Conservation (phyloP, 2,888 invertebrate species). For the Xestia ashworthii region DNA sequence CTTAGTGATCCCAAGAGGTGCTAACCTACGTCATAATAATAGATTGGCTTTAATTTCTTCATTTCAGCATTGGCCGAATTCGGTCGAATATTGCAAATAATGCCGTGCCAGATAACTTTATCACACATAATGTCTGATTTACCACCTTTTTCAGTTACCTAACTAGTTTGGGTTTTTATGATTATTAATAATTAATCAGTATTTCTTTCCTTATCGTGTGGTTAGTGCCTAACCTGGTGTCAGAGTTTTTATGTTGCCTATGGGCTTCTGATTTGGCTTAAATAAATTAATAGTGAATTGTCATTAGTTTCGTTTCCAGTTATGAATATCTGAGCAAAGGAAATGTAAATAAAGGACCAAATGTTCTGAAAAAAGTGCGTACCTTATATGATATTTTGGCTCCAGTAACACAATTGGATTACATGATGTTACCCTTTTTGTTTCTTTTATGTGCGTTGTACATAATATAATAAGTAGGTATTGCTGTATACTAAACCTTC, state of each 20-base stretch:
- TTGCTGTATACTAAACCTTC: constrained; percentile 5
- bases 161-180: background rate
- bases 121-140: constrained; percentile 26
- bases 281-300: background rate
- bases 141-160: constrained; percentile 16
- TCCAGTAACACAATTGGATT: constrained; percentile 46
- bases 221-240: no score
- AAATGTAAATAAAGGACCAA: constrained; percentile 19
- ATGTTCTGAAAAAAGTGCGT: constrained; percentile 6
- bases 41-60: constrained; percentile 28
- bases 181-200: background rate
- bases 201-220: no score
- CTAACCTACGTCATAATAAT: constrained; percentile 32
- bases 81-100: constrained; percentile 23
- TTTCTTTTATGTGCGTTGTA: constrained; percentile 32
- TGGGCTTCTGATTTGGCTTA: no score
- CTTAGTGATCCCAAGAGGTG: constrained; percentile 31
- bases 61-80: constrained; percentile 36
- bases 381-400: constrained; percentile 40
- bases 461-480: constrained; percentile 34
- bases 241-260: no score
- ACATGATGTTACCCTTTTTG: constrained; percentile 33
- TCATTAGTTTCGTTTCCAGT: constrained; percentile 8
- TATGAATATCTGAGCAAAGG: constrained; percentile 22
- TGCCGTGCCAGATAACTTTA: constrained; percentile 14